phyloP scores from a whole-genome alignment of 2,113 vertebrate genomes.

The Shinisaurus crocodilurus region DNA sequence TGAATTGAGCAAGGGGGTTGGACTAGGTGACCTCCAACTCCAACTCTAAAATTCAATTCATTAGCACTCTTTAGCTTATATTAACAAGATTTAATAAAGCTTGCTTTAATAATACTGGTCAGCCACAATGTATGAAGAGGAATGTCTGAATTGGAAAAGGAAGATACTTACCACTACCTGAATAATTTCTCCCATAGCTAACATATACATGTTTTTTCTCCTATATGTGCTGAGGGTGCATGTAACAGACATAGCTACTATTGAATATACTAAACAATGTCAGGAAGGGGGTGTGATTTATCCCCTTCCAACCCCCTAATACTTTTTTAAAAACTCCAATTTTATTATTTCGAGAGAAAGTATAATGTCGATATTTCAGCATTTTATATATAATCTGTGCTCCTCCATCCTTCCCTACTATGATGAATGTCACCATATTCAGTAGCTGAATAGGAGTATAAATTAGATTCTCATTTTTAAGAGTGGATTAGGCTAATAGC shows the following conservation, averaged over 20 bases:
- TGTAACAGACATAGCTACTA: not conserved
- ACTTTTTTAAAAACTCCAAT: too few species aligned
- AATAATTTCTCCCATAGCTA: not conserved
- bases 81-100: constrained; percentile 26
- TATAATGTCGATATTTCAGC: too few species aligned
- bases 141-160: not conserved
- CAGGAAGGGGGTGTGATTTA: not conserved
- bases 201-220: not conserved
- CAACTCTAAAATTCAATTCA: not conserved
- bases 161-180: not conserved
- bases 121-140: not conserved
- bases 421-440: not conserved
- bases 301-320: not conserved
- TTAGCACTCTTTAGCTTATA: not conserved
- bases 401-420: not conserved
- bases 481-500: not conserved
- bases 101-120: not conserved
- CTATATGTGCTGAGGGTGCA: not conserved
- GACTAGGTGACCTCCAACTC: too few species aligned
- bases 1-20: too few species aligned
- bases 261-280: not conserved
- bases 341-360: too few species aligned
- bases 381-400: not conserved
- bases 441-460: not conserved
- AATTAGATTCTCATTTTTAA: not conserved